Conservation (phyloP, 2,888 invertebrate species). For the Euplexia lucipara region DNA sequence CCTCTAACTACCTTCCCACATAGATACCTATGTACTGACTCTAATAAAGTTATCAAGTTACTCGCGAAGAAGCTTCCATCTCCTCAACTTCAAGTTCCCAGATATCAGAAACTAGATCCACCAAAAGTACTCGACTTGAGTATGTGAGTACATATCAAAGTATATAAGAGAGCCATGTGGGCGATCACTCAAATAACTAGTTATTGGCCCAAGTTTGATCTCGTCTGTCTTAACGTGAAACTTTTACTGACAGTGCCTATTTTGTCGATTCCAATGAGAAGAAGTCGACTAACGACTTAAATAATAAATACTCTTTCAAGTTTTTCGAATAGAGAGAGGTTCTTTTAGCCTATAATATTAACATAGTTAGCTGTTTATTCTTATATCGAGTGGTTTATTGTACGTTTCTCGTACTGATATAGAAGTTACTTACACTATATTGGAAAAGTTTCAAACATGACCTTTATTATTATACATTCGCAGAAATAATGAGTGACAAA, state of each 20-base stretch:
- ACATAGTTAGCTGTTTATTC: slow-evolving; percentile 23
- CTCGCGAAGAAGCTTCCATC: slow-evolving; percentile 39
- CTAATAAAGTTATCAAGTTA: slow-evolving; percentile 62
- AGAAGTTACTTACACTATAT: slow-evolving; percentile 2
- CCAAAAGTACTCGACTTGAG: slow-evolving; percentile 53
- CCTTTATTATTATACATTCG: background rate
- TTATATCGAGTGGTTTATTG: background rate
- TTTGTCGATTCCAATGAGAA: slow-evolving; percentile 37
- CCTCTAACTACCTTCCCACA: slow-evolving; percentile 25
- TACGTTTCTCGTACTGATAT: background rate
- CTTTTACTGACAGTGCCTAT: slow-evolving; percentile 38
- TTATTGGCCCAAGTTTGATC: slow-evolving; percentile 52
- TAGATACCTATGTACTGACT: slow-evolving; percentile 21
- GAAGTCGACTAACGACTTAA: slow-evolving; percentile 36
- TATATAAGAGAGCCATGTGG: slow-evolving; percentile 34
- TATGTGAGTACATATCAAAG: slow-evolving; percentile 35
- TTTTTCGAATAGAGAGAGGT: slow-evolving; percentile 16
- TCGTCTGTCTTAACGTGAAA: slow-evolving; percentile 41
- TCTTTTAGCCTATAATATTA: slow-evolving; percentile 19
- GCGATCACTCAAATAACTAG: slow-evolving; percentile 48
- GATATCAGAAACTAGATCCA: slow-evolving; percentile 63
- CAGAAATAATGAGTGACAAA: slow-evolving; percentile 5
- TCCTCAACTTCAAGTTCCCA: slow-evolving; percentile 48
- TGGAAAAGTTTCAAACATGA: slow-evolving; percentile 10
- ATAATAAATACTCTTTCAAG: slow-evolving; percentile 49